These are phyloP conservation scores for Myiozetetes cayanensis DNA, from an alignment of 2,113 vertebrate species.

Conservation along the genomic window DNA sequence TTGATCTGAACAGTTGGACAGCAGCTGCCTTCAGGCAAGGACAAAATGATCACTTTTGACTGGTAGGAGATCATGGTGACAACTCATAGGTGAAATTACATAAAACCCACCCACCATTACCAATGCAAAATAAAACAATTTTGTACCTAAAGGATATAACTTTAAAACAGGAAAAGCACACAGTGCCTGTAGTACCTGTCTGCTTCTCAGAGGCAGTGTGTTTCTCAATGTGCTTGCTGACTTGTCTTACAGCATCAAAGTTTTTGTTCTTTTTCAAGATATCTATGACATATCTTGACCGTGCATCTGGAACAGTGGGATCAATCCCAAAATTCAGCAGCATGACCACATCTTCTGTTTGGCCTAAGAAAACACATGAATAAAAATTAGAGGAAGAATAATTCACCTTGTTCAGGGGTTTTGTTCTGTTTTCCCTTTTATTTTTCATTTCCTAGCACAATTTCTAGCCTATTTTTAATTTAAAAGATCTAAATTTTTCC, in stretches of 20 bases:
- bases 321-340: slow-evolving; percentile 74
- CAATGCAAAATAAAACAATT: neutral
- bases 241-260: slow-evolving; percentile 71
- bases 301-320: slow-evolving; percentile 68
- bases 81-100: neutral
- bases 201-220: neutral
- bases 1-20: neutral
- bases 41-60: neutral
- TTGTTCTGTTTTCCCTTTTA: neutral
- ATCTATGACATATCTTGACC: slow-evolving; percentile 57
- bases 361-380: slow-evolving; percentile 56
- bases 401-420: neutral
- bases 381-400: neutral
- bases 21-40: neutral
- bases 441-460: neutral
- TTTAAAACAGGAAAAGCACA: neutral
- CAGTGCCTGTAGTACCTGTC: slow-evolving; percentile 61
- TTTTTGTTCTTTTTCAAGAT: slow-evolving; percentile 79
- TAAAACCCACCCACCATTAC: neutral
- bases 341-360: slow-evolving; percentile 78
- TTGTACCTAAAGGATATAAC: neutral
- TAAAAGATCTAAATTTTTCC: neutral
- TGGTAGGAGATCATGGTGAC: neutral
- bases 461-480: neutral
- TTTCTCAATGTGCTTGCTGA: slow-evolving; percentile 68